A percentile compares a stretch with the other conserved stretches of the same genome.
These are phyloP conservation scores for Enoplolaimus lenunculus DNA, from an alignment of 2,888 invertebrate species.

Conservation along the genomic window DNA sequence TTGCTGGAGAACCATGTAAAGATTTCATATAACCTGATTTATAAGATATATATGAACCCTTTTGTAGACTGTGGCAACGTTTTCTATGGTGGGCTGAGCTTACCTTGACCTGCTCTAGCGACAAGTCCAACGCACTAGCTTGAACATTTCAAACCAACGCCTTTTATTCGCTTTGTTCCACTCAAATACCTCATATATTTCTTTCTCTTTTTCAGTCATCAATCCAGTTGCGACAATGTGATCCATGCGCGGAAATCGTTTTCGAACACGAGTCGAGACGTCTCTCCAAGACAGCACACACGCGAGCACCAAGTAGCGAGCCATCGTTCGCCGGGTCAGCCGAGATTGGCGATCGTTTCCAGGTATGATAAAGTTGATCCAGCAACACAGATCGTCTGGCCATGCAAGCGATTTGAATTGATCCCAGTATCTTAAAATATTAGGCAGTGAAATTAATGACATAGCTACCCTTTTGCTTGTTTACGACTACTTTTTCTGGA, in stretches of 20 bases:
- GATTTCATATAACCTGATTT: too few relatives aligned
- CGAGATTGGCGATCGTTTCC: background rate
- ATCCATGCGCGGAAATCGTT: constrained; percentile 13
- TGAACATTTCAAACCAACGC: too few relatives aligned
- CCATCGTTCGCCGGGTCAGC: background rate
- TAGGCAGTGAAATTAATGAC: too few relatives aligned
- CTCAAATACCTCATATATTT: constrained; percentile 12
- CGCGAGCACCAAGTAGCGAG: constrained; percentile 15
- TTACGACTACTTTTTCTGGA: too few relatives aligned
- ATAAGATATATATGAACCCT: too few relatives aligned
- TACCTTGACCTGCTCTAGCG: too few relatives aligned
- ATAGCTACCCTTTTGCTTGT: too few relatives aligned
- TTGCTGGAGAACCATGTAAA: too few relatives aligned
- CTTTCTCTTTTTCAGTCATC: constrained; percentile 4
- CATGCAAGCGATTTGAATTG: constrained; percentile 10
- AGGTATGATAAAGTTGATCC: constrained; percentile 3
- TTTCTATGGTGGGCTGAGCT: too few relatives aligned
- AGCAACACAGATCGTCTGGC: constrained; percentile 16
- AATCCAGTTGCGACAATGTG: constrained; percentile 7
- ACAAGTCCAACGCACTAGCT: too few relatives aligned
- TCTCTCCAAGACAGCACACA: constrained; percentile 14
- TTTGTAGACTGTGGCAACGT: too few relatives aligned
- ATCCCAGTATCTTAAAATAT: constrained; percentile 14
- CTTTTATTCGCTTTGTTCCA: too few relatives aligned
- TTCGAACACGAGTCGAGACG: background rate